Base-by-base conservation (phyloP, 2,888 invertebrate genomes). In the Machimus rusticus region DNA sequence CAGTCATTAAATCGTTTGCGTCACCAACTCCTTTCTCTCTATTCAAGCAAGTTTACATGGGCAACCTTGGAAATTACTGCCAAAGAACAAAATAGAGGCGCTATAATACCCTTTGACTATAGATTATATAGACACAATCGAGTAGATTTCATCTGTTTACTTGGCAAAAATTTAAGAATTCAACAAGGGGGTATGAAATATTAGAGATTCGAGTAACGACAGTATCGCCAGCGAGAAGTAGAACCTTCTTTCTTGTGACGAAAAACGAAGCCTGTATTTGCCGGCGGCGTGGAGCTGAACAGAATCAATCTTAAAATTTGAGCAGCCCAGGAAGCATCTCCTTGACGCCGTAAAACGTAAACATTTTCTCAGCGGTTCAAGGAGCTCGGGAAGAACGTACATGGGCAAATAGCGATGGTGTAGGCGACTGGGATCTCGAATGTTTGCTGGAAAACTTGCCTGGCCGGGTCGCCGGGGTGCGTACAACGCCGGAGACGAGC, bases 341-440 rank as follows among this genome's bases (percentile, higher is more conserved):
- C 82, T 82, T 82, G 82, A 82, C 57, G 37, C 66, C 78, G 78
- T 55, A 81, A 81, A 81, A 81, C 51, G 81, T 82, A 82, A 37
- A 82, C 82, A 57, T 31, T 82, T 66, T 66, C 82, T 19, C 76
- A 76, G 16, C 28, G 14, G 12, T 28, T 23, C 23, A 14, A 66
- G 28, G 8, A 66, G 28, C 28, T 8, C 12, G 66, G 3, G 2
- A 46, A 66, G 8, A 28, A 43, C 6, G 78, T 23, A 82, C 66
- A 66, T 82, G 57, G 66, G 66, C 82, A 82, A 82, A 82, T 57
- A 57, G 51, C 34, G 66, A 57, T 39, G 82, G 31, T 34, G 57
- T 16, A 34, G 74, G n/a, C 14, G 31, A 37, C 37, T 76, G 12
- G 12, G 9, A 28, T n/a, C n/a, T n/a, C n/a, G 34, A 34, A 57